These are phyloP conservation scores for Harpagoxenus sublaevis DNA, from an alignment of 2,888 invertebrate genomes.

Conservation along the genomic window DNA sequence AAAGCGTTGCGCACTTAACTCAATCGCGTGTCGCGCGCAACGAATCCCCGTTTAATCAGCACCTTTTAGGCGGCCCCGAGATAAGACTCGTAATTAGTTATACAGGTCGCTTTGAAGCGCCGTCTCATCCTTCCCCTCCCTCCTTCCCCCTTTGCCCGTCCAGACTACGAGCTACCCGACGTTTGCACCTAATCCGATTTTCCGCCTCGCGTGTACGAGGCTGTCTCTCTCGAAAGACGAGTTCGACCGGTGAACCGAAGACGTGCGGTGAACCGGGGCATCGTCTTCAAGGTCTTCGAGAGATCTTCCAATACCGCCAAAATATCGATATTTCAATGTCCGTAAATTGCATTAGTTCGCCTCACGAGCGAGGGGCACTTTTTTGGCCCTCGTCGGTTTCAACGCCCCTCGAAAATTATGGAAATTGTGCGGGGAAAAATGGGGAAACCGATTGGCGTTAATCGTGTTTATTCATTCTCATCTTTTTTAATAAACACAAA, in stretches of 20 bases:
- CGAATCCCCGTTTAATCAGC: slow-evolving; percentile 72
- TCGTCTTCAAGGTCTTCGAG: slow-evolving; percentile 52
- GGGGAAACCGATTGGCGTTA: not conserved
- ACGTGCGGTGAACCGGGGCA: slow-evolving; percentile 41
- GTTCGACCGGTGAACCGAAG: slow-evolving; percentile 53
- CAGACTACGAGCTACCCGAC: slow-evolving; percentile 60
- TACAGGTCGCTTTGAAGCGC: slow-evolving; percentile 71
- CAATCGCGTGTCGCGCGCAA: slow-evolving; percentile 52
- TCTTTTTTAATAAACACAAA: not conserved
- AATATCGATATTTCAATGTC: slow-evolving; percentile 43
- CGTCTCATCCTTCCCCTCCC: not conserved
- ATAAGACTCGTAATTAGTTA: slow-evolving; percentile 74
- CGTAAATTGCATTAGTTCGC: not conserved
- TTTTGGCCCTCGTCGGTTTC: not conserved
- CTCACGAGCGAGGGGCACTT: not conserved
- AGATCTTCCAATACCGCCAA: slow-evolving; percentile 12
- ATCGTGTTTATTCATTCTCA: slow-evolving; percentile 3
- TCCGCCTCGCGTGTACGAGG: slow-evolving; percentile 67
- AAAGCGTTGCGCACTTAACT: slow-evolving; percentile 54
- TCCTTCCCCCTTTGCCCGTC: not conserved
- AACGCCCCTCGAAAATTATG: not conserved
- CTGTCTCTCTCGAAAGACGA: slow-evolving; percentile 63
- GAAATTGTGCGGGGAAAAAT: not conserved
- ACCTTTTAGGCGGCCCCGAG: slow-evolving; percentile 64
- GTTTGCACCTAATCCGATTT: slow-evolving; percentile 74